Evolutionary conservation across 1,140 invertebrate genomes (phyloP), one percentile per base, ranked within the genome.

Genomic region (Papilio dardanus): DNA sequence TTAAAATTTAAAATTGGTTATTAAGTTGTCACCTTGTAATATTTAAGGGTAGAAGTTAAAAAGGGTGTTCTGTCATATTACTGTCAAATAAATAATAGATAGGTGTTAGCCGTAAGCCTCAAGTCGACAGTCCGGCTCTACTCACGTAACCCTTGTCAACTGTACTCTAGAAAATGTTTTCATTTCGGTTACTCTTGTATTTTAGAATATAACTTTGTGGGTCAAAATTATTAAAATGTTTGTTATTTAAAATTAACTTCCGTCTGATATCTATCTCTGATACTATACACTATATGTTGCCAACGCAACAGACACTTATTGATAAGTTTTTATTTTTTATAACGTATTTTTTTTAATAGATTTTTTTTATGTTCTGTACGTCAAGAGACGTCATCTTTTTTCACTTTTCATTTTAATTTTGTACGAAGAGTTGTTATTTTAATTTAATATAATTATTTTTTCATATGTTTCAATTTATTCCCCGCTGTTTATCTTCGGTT

Each of bases 31-130:
- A 28, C 54, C 8, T 28, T 58, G 3, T 28, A 4, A 58, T 14
- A 28, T 58, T 58, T 28, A 19, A 50, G n/a, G n/a, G 8, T 28
- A 58, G 24, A 5, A 58, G 8, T 58, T 28, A 28, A 58, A 28
- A 58, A 58, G 7, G 54, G 24, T 16, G 50, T 24, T 54, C 21
- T 28, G 54, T 58, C 54, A 58, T 58, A 58, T 58, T 28, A 58
- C 7, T 58, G 54, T 58, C 54, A 58, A 58, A 28, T 58, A 58
- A 58, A 58, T 28, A 58, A 54, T 24, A 24, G 54, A 58, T 58
- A 58, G 54, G 54, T 12, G 21, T 58, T 28, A 58, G 54, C 54
- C 50, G 7, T 58, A 58, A 28, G 24, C 24, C 21, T 24, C 24
- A 58, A 58, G 54, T 58, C 24, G 54, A 58, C 54, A 58, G 21